phyloP scores from a whole-genome alignment of 2,888 invertebrate genomes.

The Andrena trimmerana region DNA sequence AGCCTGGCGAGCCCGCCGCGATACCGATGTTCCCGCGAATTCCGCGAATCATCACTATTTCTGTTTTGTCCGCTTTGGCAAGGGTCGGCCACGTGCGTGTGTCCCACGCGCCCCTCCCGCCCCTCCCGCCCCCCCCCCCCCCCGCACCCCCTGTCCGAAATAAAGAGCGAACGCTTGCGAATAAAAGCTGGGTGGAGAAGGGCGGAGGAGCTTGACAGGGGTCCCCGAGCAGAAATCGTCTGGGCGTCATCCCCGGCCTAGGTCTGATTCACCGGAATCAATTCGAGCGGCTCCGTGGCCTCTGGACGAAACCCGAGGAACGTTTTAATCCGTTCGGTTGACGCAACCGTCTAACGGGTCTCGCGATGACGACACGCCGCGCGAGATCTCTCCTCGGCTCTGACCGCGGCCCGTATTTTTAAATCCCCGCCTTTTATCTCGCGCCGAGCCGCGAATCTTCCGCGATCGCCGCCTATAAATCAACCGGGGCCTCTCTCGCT shows the following conservation, averaged over 20 bases:
- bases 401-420: conserved; percentile 51
- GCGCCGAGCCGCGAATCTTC: conserved; percentile 49
- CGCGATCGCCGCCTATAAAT: conserved; percentile 64
- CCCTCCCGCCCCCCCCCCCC: not conserved
- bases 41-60: conserved; percentile 64
- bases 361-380: conserved; percentile 28
- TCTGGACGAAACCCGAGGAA: not conserved
- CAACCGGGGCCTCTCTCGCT: conserved; percentile 38
- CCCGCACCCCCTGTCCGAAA: not conserved
- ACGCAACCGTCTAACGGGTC: conserved; percentile 42
- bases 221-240: conserved; percentile 32
- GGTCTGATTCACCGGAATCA: conserved; percentile 51
- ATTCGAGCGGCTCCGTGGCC: conserved; percentile 31
- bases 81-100: conserved; percentile 13
- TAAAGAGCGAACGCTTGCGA: conserved; percentile 11
- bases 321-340: conserved; percentile 8
- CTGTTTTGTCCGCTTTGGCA: conserved; percentile 37
- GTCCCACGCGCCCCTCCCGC: conserved; percentile 22
- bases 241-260: conserved; percentile 1
- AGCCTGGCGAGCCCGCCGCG: not conserved
- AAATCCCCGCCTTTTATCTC: conserved; percentile 56
- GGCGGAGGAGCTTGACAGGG: not conserved
- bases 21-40: not conserved
- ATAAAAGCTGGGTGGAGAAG: not conserved
- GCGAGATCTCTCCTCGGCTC: conserved; percentile 3